phyloP scores from a whole-genome alignment of 2,888 invertebrate genomes.

The Sphaeridia pumilis region DNA sequence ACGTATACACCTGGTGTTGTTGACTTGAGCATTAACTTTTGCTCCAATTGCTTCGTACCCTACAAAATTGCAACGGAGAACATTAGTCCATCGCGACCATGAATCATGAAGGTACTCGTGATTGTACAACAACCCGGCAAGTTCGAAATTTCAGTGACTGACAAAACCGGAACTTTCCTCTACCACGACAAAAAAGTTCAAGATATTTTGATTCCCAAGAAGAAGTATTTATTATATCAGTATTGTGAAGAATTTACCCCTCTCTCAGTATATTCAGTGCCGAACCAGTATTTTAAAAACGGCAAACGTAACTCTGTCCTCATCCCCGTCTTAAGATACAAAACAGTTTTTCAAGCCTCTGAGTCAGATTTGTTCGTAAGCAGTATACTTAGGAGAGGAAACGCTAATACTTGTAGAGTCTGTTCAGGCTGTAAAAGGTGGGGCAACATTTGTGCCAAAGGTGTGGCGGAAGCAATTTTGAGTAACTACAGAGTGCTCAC shows the following conservation, averaged over 20 bases:
- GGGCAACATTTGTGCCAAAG: background rate
- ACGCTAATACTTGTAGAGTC: background rate
- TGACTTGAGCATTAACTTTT: too few species aligned
- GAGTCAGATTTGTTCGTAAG: background rate
- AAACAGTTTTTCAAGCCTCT: background rate
- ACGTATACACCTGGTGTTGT: too few species aligned
- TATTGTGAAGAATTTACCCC: background rate
- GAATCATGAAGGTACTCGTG: background rate
- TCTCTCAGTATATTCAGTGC: background rate
- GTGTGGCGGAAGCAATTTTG: background rate
- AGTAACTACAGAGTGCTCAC: background rate
- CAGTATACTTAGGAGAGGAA: background rate
- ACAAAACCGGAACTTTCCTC: background rate
- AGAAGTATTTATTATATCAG: background rate
- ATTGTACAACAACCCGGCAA: background rate
- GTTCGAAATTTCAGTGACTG: background rate
- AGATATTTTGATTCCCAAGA: background rate
- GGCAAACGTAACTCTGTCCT: background rate
- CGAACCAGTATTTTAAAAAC: background rate
- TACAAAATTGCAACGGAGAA: too few species aligned
- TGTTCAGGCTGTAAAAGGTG: background rate
- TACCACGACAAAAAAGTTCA: background rate
- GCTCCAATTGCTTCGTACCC: too few species aligned
- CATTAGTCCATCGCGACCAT: too few species aligned
- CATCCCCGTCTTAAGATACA: background rate